A percentile compares a stretch with the other conserved stretches of the same genome.
These are phyloP conservation scores for Lepidothrix coronata DNA, from an alignment of 2,113 vertebrate genomes.

Conservation along the genomic window DNA sequence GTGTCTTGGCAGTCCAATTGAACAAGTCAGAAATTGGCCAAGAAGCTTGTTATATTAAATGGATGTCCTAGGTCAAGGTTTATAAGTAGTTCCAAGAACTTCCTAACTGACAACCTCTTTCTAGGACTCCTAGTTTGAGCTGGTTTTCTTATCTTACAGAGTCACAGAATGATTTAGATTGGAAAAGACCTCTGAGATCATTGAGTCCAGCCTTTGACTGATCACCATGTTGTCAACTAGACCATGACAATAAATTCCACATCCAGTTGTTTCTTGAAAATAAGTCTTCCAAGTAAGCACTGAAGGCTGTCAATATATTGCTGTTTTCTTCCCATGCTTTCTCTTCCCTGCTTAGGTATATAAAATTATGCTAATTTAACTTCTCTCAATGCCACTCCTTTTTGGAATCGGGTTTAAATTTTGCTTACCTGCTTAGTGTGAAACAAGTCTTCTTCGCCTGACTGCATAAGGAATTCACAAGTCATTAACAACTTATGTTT, in stretches of 20 bases:
- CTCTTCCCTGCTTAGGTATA: background rate
- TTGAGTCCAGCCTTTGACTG: background rate
- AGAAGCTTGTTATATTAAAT: background rate
- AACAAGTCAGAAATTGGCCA: background rate
- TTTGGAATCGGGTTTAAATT: slow-evolving; percentile 69
- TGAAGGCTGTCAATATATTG: slow-evolving; percentile 17
- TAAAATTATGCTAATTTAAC: slow-evolving; percentile 63
- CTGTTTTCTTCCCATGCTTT: slow-evolving; percentile 34
- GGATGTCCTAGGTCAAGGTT: background rate
- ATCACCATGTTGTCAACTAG: background rate
- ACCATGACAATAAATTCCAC: background rate
- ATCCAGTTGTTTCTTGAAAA: background rate
- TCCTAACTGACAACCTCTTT: background rate
- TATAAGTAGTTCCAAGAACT: background rate
- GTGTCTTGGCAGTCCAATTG: background rate
- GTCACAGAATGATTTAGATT: background rate
- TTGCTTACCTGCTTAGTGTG: slow-evolving; percentile 57
- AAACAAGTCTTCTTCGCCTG: slow-evolving; percentile 40
- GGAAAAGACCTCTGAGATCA: background rate
- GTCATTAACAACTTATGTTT: slow-evolving; percentile 70
- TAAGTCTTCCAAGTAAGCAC: slow-evolving; percentile 8
- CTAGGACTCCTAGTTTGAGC: background rate
- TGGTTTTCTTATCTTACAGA: slow-evolving; percentile 34
- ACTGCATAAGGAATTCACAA: slow-evolving; percentile 71
- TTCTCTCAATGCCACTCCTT: background rate